Evolutionary conservation across 2,113 vertebrate genomes (phyloP), one percentile per base, ranked within the genome.

Genomic region (Phoxinus phoxinus): DNA sequence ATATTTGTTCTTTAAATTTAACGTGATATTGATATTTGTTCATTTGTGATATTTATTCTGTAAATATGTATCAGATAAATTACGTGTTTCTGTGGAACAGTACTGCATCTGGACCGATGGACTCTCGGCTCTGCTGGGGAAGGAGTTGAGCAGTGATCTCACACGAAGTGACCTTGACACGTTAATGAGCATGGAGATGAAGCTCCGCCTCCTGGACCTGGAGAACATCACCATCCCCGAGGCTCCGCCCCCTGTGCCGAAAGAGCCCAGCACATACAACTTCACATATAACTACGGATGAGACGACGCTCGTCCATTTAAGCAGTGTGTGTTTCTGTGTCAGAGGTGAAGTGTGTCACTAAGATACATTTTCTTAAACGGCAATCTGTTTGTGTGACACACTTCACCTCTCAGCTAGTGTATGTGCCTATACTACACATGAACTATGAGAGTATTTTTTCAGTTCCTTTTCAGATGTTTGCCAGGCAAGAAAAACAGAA

Each of bases 101-200:
- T 99, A 99, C 93, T 99, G 98, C 93, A 96, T 98, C 94, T 99
- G 98, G 98, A 97, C 97, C 0, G 98, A 99, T 0, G 98, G 98
- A 48, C 95, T 99, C 32, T 97, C 96, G 0, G 97, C 97, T 12
- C 96, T 99, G 41, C 89, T 99, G 92, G 98, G 98, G 78, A 96
- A 97, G 92, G 98, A 99, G 92, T 97, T 99, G 97, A 96, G 94
- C 92, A 99, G 97, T 0, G 98, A 99, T 91, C 95, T 99, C 92
- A 99, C 98, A 1, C 97, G 96, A 89, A 99, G 96, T 1, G 98
- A 99, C 94, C 95, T 99, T 83, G 98, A 99, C 91, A 99, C 98
- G 0, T 92, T 99, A 88, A 97, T 99, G 90, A 98, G 96, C 93
- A 99, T 99, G 98, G 98, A 99, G 91, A 98, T 99, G 97, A 99